Evolutionary conservation across 2,888 invertebrate species (phyloP).

Genomic region (Proisotoma minuta): DNA sequence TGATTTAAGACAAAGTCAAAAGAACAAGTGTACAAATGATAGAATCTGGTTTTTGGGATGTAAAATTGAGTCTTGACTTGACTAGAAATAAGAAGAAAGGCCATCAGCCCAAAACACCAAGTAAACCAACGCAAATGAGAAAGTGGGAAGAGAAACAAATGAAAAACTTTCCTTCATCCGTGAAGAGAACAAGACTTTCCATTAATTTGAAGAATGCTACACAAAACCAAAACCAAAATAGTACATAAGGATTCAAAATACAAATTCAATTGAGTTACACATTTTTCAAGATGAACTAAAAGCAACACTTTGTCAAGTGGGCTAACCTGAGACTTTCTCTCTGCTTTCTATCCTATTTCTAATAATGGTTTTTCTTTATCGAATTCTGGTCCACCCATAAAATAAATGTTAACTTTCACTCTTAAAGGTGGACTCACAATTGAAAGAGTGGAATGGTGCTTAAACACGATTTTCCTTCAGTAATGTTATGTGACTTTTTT

Average conservation of each 20-base stretch:
- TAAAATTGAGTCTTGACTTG: not conserved
- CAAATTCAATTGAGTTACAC: no score
- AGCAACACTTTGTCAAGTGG: no score
- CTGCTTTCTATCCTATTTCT: no score
- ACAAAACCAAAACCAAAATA: no score
- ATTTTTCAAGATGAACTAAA: no score
- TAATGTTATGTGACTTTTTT: not conserved
- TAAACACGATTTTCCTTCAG: no score
- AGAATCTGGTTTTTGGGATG: no score
- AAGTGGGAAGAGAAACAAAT: not conserved
- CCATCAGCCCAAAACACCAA: not conserved
- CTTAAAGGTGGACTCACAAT: not conserved
- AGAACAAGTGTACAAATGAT: not conserved
- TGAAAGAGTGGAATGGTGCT: not conserved
- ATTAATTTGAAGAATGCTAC: conserved; percentile 5
- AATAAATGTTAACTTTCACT: not conserved
- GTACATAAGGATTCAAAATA: no score
- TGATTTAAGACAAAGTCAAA: conserved; percentile 1
- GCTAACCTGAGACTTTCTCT: no score
- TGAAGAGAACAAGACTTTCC: no score
- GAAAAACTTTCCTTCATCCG: conserved; percentile 3
- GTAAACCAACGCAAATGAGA: not conserved
- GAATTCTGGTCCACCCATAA: conserved; percentile 3
- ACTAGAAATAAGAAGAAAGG: no score
- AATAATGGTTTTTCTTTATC: no score